Conservation (phyloP, 2,888 invertebrate species). For the Eupithecia subumbrata region DNA sequence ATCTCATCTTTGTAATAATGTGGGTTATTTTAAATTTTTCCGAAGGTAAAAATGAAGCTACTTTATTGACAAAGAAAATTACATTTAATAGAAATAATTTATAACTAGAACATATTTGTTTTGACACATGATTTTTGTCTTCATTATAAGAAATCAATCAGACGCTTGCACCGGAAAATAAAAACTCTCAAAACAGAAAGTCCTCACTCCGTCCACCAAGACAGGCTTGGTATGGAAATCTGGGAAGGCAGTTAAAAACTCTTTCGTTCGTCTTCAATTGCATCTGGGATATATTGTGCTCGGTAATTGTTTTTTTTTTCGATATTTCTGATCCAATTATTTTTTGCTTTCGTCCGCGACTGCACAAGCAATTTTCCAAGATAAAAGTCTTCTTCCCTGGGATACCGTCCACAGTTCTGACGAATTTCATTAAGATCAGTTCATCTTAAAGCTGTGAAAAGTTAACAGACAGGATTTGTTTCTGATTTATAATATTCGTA, state of each 20-base stretch:
- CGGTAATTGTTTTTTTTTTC: slow-evolving; percentile 28
- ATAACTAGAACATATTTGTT: too few species aligned
- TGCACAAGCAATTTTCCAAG: too few species aligned
- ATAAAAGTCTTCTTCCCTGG: too few species aligned
- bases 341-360: not conserved
- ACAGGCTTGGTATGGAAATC: slow-evolving; percentile 56
- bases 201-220: slow-evolving; percentile 26
- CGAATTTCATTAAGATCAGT: too few species aligned
- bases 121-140: not conserved
- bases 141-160: not conserved
- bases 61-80: too few species aligned
- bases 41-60: too few species aligned
- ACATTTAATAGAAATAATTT: too few species aligned
- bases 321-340: slow-evolving; percentile 19
- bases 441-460: too few species aligned
- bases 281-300: slow-evolving; percentile 35
- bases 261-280: slow-evolving; percentile 43
- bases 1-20: not conserved
- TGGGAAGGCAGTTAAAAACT: slow-evolving; percentile 60
- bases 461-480: too few species aligned
- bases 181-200: not conserved
- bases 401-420: too few species aligned
- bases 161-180: not conserved
- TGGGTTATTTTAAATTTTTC: not conserved
- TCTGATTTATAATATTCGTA: too few species aligned